phyloP scores from a whole-genome alignment of 2,888 invertebrate species.

The Marasmarcha lunaedactyla region DNA sequence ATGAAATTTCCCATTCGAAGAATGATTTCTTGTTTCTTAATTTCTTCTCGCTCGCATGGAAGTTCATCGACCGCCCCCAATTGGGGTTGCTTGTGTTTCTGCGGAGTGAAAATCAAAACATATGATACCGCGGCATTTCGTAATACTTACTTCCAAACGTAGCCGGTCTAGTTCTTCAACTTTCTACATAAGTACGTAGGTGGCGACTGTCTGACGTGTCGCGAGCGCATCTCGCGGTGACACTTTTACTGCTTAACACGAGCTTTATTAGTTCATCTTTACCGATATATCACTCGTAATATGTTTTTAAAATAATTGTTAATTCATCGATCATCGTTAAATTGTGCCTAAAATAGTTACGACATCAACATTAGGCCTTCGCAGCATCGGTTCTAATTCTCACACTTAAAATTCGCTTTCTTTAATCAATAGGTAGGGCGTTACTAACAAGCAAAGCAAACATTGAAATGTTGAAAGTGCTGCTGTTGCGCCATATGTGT shows the following conservation, averaged over 20 bases:
- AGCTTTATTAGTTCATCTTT: too few species aligned
- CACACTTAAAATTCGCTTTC: conserved; percentile 37
- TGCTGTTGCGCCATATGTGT: conserved; percentile 65
- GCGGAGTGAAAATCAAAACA: conserved; percentile 39
- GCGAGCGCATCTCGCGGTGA: conserved; percentile 26
- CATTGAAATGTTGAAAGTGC: conserved; percentile 55
- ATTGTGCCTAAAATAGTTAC: conserved; percentile 14
- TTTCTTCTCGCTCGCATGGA: too few species aligned
- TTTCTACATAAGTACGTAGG: conserved; percentile 51
- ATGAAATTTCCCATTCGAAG: too few species aligned
- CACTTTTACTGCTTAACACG: conserved; percentile 24
- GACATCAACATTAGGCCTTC: conserved; percentile 22
- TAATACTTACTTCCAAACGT: conserved; percentile 40
- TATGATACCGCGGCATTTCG: conserved; percentile 34
- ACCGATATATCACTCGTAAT: too few species aligned
- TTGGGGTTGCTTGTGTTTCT: neutral
- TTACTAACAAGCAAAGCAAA: conserved; percentile 54
- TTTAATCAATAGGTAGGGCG: conserved; percentile 46
- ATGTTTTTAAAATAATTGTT: too few species aligned
- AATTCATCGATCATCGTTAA: neutral
- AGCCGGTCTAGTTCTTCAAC: conserved; percentile 60
- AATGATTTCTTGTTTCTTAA: too few species aligned
- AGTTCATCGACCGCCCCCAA: too few species aligned
- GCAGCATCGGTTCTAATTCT: neutral
- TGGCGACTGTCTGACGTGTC: conserved; percentile 38